Evolutionary conservation across 2,113 vertebrate genomes (phyloP).

Genomic region (Poeciliopsis retropinna): DNA sequence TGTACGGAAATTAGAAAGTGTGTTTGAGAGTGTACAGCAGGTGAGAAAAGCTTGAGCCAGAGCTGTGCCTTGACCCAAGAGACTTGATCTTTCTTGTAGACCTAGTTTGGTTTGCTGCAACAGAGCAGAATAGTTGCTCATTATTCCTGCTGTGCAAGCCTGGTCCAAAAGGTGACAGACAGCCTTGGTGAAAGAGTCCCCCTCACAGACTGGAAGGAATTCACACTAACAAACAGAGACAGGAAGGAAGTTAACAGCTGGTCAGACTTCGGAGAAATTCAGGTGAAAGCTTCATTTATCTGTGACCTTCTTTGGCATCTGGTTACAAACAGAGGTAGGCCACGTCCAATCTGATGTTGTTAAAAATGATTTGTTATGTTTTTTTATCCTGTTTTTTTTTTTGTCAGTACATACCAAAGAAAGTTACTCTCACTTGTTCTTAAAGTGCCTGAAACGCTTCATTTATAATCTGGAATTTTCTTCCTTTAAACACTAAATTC

Average conservation of each 20-base stretch:
- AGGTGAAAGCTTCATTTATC: slow-evolving; percentile 23
- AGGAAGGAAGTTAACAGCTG: slow-evolving; percentile 13
- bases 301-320: slow-evolving; percentile 23
- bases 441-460: background rate
- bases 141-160: slow-evolving; percentile 63
- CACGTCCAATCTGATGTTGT: background rate
- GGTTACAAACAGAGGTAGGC: slow-evolving; percentile 9
- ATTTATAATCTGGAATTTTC: background rate
- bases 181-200: slow-evolving; percentile 42
- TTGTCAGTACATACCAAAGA: background rate
- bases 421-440: background rate
- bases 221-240: slow-evolving; percentile 26
- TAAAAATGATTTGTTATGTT: background rate
- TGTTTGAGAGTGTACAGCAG: slow-evolving; percentile 10
- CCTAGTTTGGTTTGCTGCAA: slow-evolving; percentile 49
- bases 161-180: slow-evolving; percentile 58
- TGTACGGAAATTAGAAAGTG: slow-evolving; percentile 30
- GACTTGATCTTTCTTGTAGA: slow-evolving; percentile 55
- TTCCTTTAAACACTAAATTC: background rate
- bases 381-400: background rate
- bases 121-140: slow-evolving; percentile 57
- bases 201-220: slow-evolving; percentile 29
- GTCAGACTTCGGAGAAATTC: slow-evolving; percentile 42
- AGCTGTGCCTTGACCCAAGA: slow-evolving; percentile 57
- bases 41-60: slow-evolving; percentile 26